phyloP scores from a whole-genome alignment of 1,140 invertebrate genomes.

The Drosophila grimshawi region DNA sequence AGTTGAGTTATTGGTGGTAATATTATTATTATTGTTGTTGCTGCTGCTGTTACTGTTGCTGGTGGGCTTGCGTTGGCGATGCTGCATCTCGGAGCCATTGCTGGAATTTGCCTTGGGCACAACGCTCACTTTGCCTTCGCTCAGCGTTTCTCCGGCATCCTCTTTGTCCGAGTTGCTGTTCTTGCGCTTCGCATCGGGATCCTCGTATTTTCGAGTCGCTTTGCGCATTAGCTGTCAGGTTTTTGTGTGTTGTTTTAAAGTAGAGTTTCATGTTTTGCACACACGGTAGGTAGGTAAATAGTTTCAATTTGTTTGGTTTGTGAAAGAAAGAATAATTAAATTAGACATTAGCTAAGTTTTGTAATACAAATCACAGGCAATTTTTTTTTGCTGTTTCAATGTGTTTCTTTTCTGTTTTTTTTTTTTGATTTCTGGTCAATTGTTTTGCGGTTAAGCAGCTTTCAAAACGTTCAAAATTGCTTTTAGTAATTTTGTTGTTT shows the following conservation, averaged over 20 bases:
- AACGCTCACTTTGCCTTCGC: constrained; percentile 27
- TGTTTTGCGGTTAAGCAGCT: constrained; percentile 29
- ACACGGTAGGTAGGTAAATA: constrained; percentile 1
- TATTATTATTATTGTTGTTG: constrained; percentile 69
- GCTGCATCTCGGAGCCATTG: constrained; percentile 75
- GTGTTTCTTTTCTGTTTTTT: too few species aligned
- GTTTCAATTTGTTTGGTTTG: constrained; percentile 26
- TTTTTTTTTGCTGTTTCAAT: constrained; percentile 46
- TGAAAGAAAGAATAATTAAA: constrained; percentile 79
- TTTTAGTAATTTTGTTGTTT: constrained; percentile 31
- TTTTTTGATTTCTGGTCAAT: constrained; percentile 34
- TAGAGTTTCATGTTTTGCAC: constrained; percentile 34
- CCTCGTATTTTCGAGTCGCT: constrained; percentile 65
- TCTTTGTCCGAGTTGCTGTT: constrained; percentile 83
- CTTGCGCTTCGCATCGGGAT: constrained; percentile 73
- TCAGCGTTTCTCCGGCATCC: constrained; percentile 65
- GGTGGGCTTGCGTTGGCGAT: constrained; percentile 74
- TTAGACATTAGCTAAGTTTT: constrained; percentile 63
- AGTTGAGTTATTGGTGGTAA: constrained; percentile 55
- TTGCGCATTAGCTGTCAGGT: constrained; percentile 68
- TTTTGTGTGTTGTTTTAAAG: constrained; percentile 8
- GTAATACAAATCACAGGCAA: constrained; percentile 38
- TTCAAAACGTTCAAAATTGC: constrained; percentile 23
- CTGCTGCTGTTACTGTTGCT: constrained; percentile 52
- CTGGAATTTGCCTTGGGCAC: constrained; percentile 5